These are phyloP conservation scores for Diarsia mendica DNA, from an alignment of 2,888 invertebrate species.

Conservation along the genomic window DNA sequence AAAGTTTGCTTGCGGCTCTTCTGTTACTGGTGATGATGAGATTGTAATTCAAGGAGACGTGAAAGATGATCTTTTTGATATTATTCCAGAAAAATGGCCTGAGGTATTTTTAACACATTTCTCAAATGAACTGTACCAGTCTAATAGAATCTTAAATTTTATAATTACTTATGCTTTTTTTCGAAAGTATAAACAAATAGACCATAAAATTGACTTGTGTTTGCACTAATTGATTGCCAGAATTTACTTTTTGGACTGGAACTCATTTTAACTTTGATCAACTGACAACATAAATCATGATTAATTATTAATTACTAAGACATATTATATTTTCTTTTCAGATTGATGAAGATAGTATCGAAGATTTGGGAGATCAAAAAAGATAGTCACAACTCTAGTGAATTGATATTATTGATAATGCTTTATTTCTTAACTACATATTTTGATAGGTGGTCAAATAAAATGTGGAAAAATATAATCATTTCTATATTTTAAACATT, in stretches of 20 bases:
- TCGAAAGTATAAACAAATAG: not conserved
- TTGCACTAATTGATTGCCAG: not conserved
- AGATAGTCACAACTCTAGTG: conserved; percentile 63
- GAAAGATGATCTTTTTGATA: conserved; percentile 99
- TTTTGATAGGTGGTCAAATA: conserved; percentile 2
- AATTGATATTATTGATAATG: conserved; percentile 68
- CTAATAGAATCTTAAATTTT: not conserved
- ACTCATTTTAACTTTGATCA: not conserved
- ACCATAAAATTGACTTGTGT: not conserved
- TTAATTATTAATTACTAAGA: not conserved
- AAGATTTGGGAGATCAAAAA: conserved; percentile 94
- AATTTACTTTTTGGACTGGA: not conserved
- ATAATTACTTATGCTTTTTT: too few relatives aligned
- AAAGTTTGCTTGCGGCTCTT: conserved; percentile 99
- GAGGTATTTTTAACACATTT: conserved; percentile 91
- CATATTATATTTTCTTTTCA: conserved; percentile 39
- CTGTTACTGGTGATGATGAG: conserved; percentile 99
- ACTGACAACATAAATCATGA: too few relatives aligned
- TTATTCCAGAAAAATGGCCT: conserved; percentile 99
- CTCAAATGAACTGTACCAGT: not conserved
- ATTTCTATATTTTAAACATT: not conserved
- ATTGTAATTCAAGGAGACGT: conserved; percentile 99
- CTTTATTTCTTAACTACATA: conserved; percentile 68
- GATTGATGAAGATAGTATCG: conserved; percentile 97
- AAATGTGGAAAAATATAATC: not conserved